Conservation (phyloP, 2,888 invertebrate genomes). For the Ditula angustiorana region DNA sequence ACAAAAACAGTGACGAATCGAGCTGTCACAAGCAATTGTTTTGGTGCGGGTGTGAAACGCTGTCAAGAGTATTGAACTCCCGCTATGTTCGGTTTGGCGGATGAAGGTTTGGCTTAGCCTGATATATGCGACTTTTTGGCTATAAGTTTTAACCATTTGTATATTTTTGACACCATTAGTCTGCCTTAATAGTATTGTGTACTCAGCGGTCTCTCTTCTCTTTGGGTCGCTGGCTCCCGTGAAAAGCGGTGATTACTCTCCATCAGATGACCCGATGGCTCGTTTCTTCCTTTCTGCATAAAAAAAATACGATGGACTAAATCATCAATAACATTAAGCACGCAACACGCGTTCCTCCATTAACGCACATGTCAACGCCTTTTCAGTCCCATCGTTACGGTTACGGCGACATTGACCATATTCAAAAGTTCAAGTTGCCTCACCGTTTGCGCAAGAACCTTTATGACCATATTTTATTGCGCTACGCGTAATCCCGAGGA, state of each 20-base stretch:
- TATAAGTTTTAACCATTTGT: too few species aligned
- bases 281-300: too few species aligned
- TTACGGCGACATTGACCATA: constrained; percentile 71
- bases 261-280: too few species aligned
- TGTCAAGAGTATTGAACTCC: constrained; percentile 29
- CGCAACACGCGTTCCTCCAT: constrained; percentile 10
- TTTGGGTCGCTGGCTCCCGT: too few species aligned
- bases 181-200: too few species aligned
- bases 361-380: constrained; percentile 20
- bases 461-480: constrained; percentile 52
- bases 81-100: constrained; percentile 16
- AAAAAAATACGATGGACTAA: too few species aligned
- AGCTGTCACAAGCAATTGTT: constrained; percentile 57
- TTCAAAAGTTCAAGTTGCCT: constrained; percentile 69
- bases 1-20: constrained; percentile 58
- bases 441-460: constrained; percentile 59
- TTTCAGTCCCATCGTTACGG: constrained; percentile 16
- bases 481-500: constrained; percentile 61
- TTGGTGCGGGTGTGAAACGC: constrained; percentile 42
- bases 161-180: too few species aligned
- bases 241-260: too few species aligned
- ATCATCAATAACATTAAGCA: background rate
- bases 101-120: background rate
- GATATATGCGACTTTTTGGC: too few species aligned
- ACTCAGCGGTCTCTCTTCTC: too few species aligned